Base-by-base conservation (phyloP, 1,140 invertebrate genomes). In the Lucilia cuprina region DNA sequence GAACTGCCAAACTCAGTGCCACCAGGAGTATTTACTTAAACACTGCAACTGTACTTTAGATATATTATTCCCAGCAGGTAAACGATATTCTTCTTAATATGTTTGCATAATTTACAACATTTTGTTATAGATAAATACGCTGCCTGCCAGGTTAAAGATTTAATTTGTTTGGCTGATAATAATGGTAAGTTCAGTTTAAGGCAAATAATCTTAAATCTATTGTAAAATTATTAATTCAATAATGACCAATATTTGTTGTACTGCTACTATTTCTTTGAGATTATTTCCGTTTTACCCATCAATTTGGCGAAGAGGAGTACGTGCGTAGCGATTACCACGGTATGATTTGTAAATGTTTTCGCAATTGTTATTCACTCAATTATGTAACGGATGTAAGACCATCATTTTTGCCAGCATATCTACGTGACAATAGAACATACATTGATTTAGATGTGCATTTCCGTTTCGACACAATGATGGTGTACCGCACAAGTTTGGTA, bases 31-130 rank as follows among this genome's bases (percentile, higher is more conserved):
- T 86, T 86, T 91, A 84, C 84, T 89, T 35, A 84, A 86, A 21
- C 88, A 87, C 83, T 91, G 90, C 70, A 91, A 91, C 84, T 91
- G 90, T 85, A 91, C 89, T 75, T 74, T 91, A 86, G 89, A 91
- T 65, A 75, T 90, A 84, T 84, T 91, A 74, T 91, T 89, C 88
- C 90, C 90, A 86, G 87, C 89, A 84, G 90, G 90, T 90, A 87
- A 41, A 82, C 47, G 25, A 19, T 25, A 41, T 17, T 60, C n/a
- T 21, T 19, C 9, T 21, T 17, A 19, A 21, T 21, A 70, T 70
- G n/a, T 9, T 21, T n/a, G 8, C 5, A 19, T 2, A 70, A 70
- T 70, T 70, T 21, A n/a, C n/a, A n/a, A 0, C 41, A 47, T 17
- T 84, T 83, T 19, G 5, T 8, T 65, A 83, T n/a, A 89, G 89